Conservation (phyloP, 1,140 invertebrate species). For the Heliconius hewitsoni region DNA sequence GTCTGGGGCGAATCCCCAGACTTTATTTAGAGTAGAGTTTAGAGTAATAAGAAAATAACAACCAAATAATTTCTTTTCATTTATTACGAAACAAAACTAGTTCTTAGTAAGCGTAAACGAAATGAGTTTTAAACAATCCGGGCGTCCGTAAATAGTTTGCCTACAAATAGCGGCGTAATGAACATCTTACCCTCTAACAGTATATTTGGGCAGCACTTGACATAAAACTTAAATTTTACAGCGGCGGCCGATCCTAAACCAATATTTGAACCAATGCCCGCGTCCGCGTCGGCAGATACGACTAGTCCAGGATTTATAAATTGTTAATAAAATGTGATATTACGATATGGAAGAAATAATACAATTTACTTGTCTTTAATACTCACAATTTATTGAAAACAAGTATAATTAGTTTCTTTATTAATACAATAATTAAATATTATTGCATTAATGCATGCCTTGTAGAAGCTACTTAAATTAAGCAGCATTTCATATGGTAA, state of each 20-base stretch:
- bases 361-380: background rate
- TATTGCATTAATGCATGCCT: too few species aligned
- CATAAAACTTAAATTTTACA: conserved; percentile 30
- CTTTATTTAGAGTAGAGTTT: too few species aligned
- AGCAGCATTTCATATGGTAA: too few species aligned
- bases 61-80: background rate
- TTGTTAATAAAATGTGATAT: background rate
- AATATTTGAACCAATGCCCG: conserved; percentile 15
- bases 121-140: background rate
- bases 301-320: background rate
- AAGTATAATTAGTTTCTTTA: too few species aligned
- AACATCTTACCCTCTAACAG: conserved; percentile 22
- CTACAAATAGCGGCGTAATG: conserved; percentile 18
- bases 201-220: conserved; percentile 4
- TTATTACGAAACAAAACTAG: background rate
- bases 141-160: conserved; percentile 6
- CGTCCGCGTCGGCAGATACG: conserved; percentile 20
- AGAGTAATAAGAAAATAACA: background rate
- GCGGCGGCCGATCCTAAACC: conserved; percentile 21
- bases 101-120: background rate
- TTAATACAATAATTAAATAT: too few species aligned
- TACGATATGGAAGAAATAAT: background rate
- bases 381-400: background rate
- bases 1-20: too few species aligned
- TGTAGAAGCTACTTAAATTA: too few species aligned